Percentiles rank a stretch among this genome's conserved stretches.
Evolutionary conservation across 2,888 invertebrate genomes (phyloP).

Genomic region (Ophioninae sp.): DNA sequence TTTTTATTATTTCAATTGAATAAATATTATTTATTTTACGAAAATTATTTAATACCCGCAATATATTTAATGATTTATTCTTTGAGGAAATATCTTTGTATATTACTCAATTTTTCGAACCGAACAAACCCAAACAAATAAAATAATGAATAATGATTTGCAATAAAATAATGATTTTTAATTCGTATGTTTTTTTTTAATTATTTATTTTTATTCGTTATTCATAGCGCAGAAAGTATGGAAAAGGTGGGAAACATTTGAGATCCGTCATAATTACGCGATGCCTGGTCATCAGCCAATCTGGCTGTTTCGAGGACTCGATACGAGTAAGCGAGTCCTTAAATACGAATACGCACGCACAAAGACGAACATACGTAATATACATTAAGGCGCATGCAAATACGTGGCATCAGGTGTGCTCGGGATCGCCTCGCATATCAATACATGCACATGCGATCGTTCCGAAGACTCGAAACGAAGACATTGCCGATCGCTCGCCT

Average conservation of each 20-base stretch:
- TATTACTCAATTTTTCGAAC: too few relatives aligned
- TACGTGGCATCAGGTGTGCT: conserved; percentile 41
- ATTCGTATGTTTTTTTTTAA: background rate
- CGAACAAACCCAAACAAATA: too few relatives aligned
- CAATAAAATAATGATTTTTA: too few relatives aligned
- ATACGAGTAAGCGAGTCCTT: background rate
- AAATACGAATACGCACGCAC: background rate
- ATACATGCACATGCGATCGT: conserved; percentile 35
- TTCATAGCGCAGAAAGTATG: background rate
- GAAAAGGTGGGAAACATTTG: background rate
- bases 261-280: background rate
- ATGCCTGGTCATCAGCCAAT: background rate
- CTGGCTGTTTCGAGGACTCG: background rate
- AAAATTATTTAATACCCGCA: too few relatives aligned
- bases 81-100: too few relatives aligned
- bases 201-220: background rate
- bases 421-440: conserved; percentile 37
- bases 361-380: background rate
- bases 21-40: too few relatives aligned
- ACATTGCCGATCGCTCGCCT: conserved; percentile 33
- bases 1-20: too few relatives aligned
- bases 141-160: too few relatives aligned
- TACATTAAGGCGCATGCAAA: conserved; percentile 12
- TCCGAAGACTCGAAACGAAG: conserved; percentile 42
- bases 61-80: too few relatives aligned